Evolutionary conservation across 1,140 invertebrate species (phyloP).

Genomic region (Trichomalopsis sarcophagae): DNA sequence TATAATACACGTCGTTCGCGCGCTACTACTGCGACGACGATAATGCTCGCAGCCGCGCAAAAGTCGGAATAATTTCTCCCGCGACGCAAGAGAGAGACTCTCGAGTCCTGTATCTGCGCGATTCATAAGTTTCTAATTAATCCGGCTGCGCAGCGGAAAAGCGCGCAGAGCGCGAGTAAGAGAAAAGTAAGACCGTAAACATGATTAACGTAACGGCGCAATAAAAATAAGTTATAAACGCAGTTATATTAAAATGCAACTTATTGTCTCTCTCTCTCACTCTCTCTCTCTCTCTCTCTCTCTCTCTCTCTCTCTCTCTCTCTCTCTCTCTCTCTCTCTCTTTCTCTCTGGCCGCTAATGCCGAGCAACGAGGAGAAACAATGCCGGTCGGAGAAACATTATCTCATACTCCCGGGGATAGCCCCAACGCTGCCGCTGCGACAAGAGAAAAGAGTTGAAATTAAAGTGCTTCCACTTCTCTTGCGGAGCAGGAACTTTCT

Average conservation of each 20-base stretch:
- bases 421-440: neutral
- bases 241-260: slow-evolving; percentile 38
- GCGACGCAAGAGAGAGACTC: neutral
- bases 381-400: slow-evolving; percentile 48
- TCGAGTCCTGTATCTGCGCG: neutral
- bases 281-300: neutral
- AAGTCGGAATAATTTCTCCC: neutral
- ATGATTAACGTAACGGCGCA: slow-evolving; percentile 29
- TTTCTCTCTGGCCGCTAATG: slow-evolving; percentile 16
- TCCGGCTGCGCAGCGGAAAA: neutral
- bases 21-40: neutral
- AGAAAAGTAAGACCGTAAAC: slow-evolving; percentile 29
- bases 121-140: slow-evolving; percentile 20
- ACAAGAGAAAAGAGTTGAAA: slow-evolving; percentile 35
- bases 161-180: neutral
- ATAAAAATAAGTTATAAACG: slow-evolving; percentile 44
- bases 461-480: slow-evolving; percentile 24
- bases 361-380: slow-evolving; percentile 41
- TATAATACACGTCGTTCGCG: neutral
- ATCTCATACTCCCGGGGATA: slow-evolving; percentile 49
- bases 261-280: slow-evolving; percentile 13
- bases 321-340: neutral
- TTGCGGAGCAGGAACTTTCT: slow-evolving; percentile 36
- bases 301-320: neutral
- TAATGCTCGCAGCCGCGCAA: neutral